phyloP scores from a whole-genome alignment of 2,797 vertebrate genomes.

The Crocidura indochinensis region DNA sequence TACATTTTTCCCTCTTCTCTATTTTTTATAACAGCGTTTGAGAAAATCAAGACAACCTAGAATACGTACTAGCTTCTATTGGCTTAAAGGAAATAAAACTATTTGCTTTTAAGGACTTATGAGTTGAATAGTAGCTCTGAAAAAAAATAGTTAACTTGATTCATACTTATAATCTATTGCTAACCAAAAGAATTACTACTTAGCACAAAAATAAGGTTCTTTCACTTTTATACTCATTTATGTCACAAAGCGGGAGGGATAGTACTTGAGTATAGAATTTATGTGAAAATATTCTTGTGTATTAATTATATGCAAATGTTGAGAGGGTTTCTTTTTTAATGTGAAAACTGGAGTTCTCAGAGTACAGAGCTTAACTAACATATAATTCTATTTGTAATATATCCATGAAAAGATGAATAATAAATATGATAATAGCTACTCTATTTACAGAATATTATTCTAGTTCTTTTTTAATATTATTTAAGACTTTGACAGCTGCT shows the following conservation, averaged over 20 bases:
- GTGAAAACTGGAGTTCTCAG: conserved; percentile 62
- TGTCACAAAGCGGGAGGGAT: background rate
- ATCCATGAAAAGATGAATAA: conserved; percentile 65
- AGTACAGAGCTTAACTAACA: conserved; percentile 62
- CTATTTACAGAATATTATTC: conserved; percentile 62
- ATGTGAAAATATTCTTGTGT: background rate
- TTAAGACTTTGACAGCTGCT: no score
- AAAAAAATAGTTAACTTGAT: conserved; percentile 40
- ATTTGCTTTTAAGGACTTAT: conserved; percentile 40
- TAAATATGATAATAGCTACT: conserved; percentile 64
- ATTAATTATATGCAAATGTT: conserved; percentile 22
- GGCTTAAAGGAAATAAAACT: conserved; percentile 47
- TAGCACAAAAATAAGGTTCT: conserved; percentile 17
- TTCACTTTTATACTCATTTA: conserved; percentile 27
- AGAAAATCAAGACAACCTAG: conserved; percentile 36
- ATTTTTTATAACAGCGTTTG: conserved; percentile 50
- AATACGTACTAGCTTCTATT: conserved; percentile 35
- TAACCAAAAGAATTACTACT: conserved; percentile 17
- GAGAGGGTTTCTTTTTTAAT: conserved; percentile 28
- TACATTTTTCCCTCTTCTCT: background rate
- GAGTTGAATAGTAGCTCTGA: background rate
- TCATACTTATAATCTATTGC: conserved; percentile 23
- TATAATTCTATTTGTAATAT: conserved; percentile 68
- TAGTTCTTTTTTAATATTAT: background rate
- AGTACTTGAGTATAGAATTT: background rate